phyloP scores from a whole-genome alignment of 2,888 invertebrate species.

The Lepidochitona cinerea region DNA sequence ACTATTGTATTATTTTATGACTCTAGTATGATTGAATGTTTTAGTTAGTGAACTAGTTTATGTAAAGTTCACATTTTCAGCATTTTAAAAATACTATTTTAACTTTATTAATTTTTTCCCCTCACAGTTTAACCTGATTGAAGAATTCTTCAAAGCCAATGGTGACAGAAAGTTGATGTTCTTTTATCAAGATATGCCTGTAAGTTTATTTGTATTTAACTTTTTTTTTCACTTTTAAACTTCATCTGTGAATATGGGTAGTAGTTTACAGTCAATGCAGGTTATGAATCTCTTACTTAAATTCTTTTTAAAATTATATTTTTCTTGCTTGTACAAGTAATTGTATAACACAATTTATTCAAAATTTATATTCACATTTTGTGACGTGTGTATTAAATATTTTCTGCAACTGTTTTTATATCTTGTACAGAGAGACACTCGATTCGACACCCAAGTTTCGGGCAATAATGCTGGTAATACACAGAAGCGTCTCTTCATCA shows the following conservation, averaged over 20 bases:
- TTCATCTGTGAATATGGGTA: too few species aligned
- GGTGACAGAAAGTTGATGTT: slow-evolving; percentile 69
- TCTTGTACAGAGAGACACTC: neutral
- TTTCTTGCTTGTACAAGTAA: too few species aligned
- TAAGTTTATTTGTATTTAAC: slow-evolving; percentile 19
- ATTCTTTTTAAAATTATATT: too few species aligned
- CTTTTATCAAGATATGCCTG: slow-evolving; percentile 65
- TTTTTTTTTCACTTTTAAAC: neutral
- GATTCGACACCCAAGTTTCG: neutral
- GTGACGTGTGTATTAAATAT: too few species aligned
- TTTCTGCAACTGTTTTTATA: too few species aligned
- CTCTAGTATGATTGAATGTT: neutral
- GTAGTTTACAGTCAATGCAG: too few species aligned
- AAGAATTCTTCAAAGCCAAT: slow-evolving; percentile 64
- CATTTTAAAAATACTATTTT: too few species aligned
- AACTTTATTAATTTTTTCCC: slow-evolving; percentile 5
- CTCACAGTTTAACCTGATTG: slow-evolving; percentile 69
- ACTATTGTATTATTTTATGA: neutral
- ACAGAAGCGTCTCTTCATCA: slow-evolving; percentile 66
- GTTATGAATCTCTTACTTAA: too few species aligned
- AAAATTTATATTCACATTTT: too few species aligned
- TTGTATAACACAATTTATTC: too few species aligned
- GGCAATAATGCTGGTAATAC: slow-evolving; percentile 16
- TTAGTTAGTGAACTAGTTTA: neutral
- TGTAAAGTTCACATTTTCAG: too few species aligned